Conservation (phyloP, 2,888 invertebrate species). For the Caenorhabditis doughertyi region DNA sequence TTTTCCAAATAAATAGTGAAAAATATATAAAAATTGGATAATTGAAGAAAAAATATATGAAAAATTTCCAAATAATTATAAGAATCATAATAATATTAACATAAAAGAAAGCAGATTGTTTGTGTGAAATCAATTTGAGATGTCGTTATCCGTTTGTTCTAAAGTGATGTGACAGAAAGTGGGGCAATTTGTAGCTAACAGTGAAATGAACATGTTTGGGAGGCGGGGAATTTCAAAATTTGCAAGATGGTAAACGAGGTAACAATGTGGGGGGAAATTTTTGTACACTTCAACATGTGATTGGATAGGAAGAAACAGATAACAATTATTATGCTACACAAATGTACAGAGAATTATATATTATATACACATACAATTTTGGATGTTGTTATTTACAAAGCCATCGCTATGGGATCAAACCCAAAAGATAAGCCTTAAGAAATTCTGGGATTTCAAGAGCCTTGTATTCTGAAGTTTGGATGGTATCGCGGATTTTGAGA, state of each 20-base stretch:
- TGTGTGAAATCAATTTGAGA: constrained; percentile 59
- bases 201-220: constrained; percentile 25
- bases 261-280: constrained; percentile 28
- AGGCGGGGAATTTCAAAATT: not conserved
- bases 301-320: constrained; percentile 38
- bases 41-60: constrained; percentile 14
- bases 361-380: constrained; percentile 25
- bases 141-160: constrained; percentile 67
- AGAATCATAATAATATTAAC: constrained; percentile 30
- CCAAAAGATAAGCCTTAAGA: constrained; percentile 74
- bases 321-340: constrained; percentile 59
- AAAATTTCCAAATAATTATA: constrained; percentile 35
- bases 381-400: constrained; percentile 1
- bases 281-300: constrained; percentile 52
- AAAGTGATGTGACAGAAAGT: constrained; percentile 65
- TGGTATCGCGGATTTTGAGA: constrained; percentile 67
- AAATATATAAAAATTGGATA: constrained; percentile 7
- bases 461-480: constrained; percentile 68
- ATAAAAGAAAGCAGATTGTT: not conserved
- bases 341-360: constrained; percentile 47
- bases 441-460: constrained; percentile 70
- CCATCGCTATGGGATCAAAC: constrained; percentile 63
- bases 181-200: constrained; percentile 63
- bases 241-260: constrained; percentile 16
- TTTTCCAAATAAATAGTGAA: constrained; percentile 51